phyloP scores from a whole-genome alignment of 2,888 invertebrate genomes.

The Oligia latruncula region DNA sequence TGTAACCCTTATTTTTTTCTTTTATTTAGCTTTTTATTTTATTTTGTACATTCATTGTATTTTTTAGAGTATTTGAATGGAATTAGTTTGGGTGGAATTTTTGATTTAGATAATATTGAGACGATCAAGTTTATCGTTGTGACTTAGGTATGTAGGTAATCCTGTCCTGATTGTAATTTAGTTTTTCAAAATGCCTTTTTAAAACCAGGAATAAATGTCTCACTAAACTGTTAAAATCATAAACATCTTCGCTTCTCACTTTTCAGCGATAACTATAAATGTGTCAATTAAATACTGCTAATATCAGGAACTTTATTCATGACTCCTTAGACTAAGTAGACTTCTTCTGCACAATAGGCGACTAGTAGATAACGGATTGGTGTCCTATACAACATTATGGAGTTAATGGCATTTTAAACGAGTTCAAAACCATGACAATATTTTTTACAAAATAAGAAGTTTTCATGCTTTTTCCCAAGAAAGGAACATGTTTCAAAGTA shows the following conservation, averaged over 20 bases:
- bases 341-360: not conserved
- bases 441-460: not conserved
- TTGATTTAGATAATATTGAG: not conserved
- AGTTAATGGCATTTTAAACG: not conserved
- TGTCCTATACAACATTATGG: not conserved
- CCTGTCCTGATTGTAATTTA: not conserved
- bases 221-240: not conserved
- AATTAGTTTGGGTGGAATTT: too few relatives aligned
- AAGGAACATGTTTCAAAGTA: not conserved
- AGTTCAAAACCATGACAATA: too few relatives aligned
- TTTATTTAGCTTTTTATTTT: too few relatives aligned
- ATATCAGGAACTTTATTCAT: not conserved
- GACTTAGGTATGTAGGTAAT: not conserved
- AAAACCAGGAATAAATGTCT: not conserved
- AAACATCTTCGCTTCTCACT: not conserved
- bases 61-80: too few relatives aligned
- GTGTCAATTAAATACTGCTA: too few relatives aligned
- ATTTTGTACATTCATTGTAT: too few relatives aligned
- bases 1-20: not conserved
- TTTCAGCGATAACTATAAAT: not conserved
- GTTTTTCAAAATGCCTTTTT: not conserved
- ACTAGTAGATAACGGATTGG: not conserved
- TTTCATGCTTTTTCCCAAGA: not conserved
- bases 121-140: not conserved
- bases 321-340: not conserved